Evolutionary conservation across 2,888 invertebrate species (phyloP), one percentile per base, ranked within the genome.

Genomic region (Mactromeris polynyma): DNA sequence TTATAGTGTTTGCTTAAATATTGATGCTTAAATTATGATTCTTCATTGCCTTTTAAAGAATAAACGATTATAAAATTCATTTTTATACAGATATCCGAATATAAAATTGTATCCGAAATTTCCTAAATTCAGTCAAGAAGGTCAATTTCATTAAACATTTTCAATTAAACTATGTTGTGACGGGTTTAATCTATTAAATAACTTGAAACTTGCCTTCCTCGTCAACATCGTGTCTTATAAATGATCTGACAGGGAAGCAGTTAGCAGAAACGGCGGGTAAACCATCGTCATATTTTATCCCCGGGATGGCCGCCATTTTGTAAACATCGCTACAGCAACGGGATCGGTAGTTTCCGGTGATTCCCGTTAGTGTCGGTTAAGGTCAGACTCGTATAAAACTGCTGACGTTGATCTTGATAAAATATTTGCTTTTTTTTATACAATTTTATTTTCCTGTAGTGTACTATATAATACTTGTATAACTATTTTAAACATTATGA

Each of bases 201-300:
- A 77, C 0, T 77, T 77, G 36, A 77, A 77, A 77, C 36, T 19
- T 42, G 86, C 89, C 86, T 86, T 90, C 90, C 36, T 95, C 95
- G 77, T 95, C 95, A 58, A 93, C 93, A 58, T 86, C 87, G 26
- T 94, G 92, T 40, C 93, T 92, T 21, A 94, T 84, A 64, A 94
- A 88, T 84, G 93, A 91, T 82, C 96, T 92, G 36, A 96, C 96
- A 86, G 96, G 96, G 89, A 96, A 96, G 91, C 96, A 96, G 87
- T 96, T 96, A n/a, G 95, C 90, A n/a, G 95, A 93, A 69, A 92
- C 93, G 31, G 92, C 88, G 31, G 95, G 94, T 64, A 91, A 85
- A 78, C 95, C 95, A 85, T 95, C 95, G 81, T 96, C 96, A 84
- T 93, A 95, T 93, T 95, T 96, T 46, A 96, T 93, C 36, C 95